Percentiles rank a stretch among this genome's conserved stretches.
Conservation (phyloP, 2,113 vertebrate genomes). For the Ochotona princeps region DNA sequence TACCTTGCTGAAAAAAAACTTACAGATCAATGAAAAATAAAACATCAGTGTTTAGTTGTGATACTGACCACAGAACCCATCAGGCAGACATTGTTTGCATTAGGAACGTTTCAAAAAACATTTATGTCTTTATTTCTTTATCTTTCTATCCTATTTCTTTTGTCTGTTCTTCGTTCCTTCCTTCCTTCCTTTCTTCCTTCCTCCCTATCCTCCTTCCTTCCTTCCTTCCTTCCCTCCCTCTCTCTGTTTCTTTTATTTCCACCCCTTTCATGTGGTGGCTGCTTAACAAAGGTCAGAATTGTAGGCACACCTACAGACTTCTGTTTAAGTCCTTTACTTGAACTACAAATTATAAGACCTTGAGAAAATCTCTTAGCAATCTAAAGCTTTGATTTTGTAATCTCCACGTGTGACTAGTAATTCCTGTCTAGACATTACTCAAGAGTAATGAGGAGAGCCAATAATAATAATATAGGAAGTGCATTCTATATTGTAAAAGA, state of each 20-base stretch:
- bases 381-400: not conserved
- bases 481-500: not conserved
- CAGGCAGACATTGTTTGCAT: not conserved
- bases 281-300: not conserved
- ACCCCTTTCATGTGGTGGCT: not conserved
- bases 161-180: fast-evolving
- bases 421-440: not conserved
- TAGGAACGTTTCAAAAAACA: not conserved
- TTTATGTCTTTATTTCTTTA: no score
- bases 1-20: not conserved
- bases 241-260: fast-evolving
- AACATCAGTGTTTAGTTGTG: not conserved
- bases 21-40: not conserved
- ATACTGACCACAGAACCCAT: not conserved
- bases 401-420: not conserved
- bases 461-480: not conserved
- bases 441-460: not conserved
- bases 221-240: not conserved
- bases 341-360: not conserved
- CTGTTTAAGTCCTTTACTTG: not conserved
- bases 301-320: not conserved
- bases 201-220: not conserved
- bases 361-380: not conserved
- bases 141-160: not conserved
- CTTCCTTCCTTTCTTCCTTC: fast-evolving